Base-by-base conservation (phyloP, 2,113 vertebrate genomes). In the Ciconia maguari region DNA sequence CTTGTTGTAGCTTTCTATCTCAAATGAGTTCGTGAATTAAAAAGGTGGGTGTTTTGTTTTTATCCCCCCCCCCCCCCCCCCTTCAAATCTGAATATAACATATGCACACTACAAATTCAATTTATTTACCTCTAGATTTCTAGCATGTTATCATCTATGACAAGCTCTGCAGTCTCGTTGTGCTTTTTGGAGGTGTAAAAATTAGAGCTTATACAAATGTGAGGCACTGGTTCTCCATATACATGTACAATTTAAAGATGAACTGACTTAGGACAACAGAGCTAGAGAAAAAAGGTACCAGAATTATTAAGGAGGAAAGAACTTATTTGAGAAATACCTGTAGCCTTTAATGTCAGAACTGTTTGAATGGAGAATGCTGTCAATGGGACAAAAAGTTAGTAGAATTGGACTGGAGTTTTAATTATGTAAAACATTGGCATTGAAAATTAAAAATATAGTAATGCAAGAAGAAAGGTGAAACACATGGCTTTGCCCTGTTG, bases 91-190 rank as follows among this genome's bases (percentile, higher is more conserved):
- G 30, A 71, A 48, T 16, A 8, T 21, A n/a, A 75, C n/a, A 20
- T 17, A 21, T 48, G 5, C 8, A 15, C 0, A 0, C 15, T 71
- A 10, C 6, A 16, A 38, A 79, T 22, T 51, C 11, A 87, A 10
- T 72, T 66, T 49, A 12, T 0, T 0, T 26, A 12, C 46, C 27
- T 72, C 22, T 58, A 44, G 21, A 30, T 86, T 86, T 92, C 46
- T 70, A 38, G 30, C 5, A 3, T 51, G n/a, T 83, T 65, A 10
- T 34, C 7, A 12, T n/a, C 10, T 49, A 0, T 46, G 20, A 30
- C 44, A 49, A 52, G 34, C 41, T 68, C n/a, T 89, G 57, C n/a
- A 36, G 26, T 46, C 15, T 57, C 57, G 25, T 15, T 82, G 19
- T 1, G 2, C 5, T 88, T 93, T 62, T 76, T 51, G 25, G 19